Percentiles rank a stretch among this genome's conserved stretches.
phyloP scores from a whole-genome alignment of 1,140 invertebrate species.

The Vollenhovia emeryi region DNA sequence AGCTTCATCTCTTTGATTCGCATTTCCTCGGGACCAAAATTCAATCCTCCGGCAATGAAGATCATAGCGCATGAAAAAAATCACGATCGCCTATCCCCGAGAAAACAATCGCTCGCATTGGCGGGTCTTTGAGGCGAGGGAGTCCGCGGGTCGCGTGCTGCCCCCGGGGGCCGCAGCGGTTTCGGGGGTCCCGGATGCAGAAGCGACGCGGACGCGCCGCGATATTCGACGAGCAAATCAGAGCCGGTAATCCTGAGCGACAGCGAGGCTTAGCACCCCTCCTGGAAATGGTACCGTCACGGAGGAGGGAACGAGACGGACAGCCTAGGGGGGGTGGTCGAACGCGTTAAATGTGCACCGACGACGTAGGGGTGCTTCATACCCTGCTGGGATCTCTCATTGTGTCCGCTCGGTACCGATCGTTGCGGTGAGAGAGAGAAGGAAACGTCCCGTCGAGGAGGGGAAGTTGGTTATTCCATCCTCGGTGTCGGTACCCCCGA shows the following conservation, averaged over 20 bases:
- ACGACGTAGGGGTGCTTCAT: conserved; percentile 36
- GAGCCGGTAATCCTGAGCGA: conserved; percentile 78
- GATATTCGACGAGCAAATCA: conserved; percentile 75
- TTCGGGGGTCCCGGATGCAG: conserved; percentile 57
- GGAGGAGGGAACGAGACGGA: conserved; percentile 10
- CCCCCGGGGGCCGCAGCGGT: conserved; percentile 37
- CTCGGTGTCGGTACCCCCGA: conserved; percentile 64
- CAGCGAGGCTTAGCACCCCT: conserved; percentile 76
- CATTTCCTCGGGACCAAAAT: not conserved
- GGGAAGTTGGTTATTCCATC: conserved; percentile 52
- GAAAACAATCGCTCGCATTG: conserved; percentile 36
- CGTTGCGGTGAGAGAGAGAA: conserved; percentile 47
- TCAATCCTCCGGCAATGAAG: not conserved
- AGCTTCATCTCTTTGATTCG: not conserved
- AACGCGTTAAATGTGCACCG: conserved; percentile 66
- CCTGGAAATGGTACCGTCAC: conserved; percentile 65
- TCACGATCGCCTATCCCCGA: not conserved
- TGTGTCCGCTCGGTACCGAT: conserved; percentile 52
- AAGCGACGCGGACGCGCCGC: conserved; percentile 36
- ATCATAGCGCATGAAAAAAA: conserved; percentile 15
- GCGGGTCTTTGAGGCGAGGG: conserved; percentile 29
- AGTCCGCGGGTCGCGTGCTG: conserved; percentile 38
- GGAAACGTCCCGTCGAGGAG: conserved; percentile 1
- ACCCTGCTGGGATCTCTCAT: conserved; percentile 52
- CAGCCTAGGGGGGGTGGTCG: conserved; percentile 29